Percentiles rank a stretch among this genome's conserved stretches.
Conservation (phyloP, 1,140 invertebrate genomes). For the Macrostomum lignano region DNA sequence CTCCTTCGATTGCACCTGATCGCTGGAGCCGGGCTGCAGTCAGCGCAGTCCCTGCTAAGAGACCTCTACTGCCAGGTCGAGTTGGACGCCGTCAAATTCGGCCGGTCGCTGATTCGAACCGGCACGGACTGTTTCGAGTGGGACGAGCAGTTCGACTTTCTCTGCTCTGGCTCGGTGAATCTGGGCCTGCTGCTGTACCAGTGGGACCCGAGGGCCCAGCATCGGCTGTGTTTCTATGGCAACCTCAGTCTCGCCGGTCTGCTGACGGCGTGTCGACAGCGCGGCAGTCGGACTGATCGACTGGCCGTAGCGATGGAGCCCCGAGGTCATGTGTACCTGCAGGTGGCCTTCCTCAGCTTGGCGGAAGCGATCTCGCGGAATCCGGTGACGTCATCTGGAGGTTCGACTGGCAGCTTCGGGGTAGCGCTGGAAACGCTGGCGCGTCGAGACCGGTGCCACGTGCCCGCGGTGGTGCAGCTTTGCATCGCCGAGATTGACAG, state of each 20-base stretch:
- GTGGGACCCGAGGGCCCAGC: constrained; percentile 51
- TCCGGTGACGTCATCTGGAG: too few species aligned
- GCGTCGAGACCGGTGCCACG: too few species aligned
- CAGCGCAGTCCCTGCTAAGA: constrained; percentile 27
- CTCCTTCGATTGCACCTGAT: too few species aligned
- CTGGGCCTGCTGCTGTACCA: constrained; percentile 83
- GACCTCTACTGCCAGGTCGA: constrained; percentile 88
- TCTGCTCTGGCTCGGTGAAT: constrained; percentile 54
- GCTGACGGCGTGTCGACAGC: too few species aligned
- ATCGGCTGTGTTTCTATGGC: constrained; percentile 26
- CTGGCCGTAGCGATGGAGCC: too few species aligned
- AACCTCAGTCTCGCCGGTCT: constrained; percentile 13
- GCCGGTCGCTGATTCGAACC: constrained; percentile 73
- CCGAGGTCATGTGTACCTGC: too few species aligned
- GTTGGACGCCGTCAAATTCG: constrained; percentile 81
- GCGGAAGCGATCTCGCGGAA: too few species aligned
- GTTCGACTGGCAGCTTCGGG: too few species aligned
- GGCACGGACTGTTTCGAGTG: constrained; percentile 90
- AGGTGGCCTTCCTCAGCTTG: too few species aligned
- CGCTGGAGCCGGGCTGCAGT: constrained; percentile 3
- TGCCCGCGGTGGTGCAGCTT: constrained; percentile 60
- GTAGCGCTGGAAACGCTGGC: too few species aligned
- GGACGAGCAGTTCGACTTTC: constrained; percentile 92
- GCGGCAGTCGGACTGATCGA: too few species aligned
- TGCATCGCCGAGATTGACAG: constrained; percentile 83